Evolutionary conservation across 2,113 vertebrate genomes (phyloP), one percentile per base, ranked within the genome.

Genomic region (Ochotona curzoniae): DNA sequence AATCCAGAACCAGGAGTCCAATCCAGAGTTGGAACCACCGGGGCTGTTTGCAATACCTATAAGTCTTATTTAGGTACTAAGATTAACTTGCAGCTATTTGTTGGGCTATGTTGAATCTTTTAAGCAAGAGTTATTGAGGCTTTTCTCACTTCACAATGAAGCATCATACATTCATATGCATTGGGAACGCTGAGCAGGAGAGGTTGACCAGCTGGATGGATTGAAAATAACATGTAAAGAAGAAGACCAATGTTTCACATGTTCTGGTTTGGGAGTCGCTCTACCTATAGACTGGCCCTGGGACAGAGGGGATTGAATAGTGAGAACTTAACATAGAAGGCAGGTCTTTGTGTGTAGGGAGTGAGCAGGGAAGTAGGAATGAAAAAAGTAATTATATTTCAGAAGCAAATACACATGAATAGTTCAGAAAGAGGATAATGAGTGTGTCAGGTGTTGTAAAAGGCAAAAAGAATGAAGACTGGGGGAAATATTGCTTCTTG

Each of bases 281-380:
- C n/a, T 49, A 69, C 28, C 64, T 51, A 32, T n/a, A 7, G 30
- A 60, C 14, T 7, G 26, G 35, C 18, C 21, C 15, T 0, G 0
- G 7, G n/a, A 44, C 38, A 73, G 26, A 12, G 21, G n/a, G 38
- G 5, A 15, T 10, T 3, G 7, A 44, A 35, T 44, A 9, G 2
- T 26, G 17, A 75, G 54, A 75, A n/a, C 17, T 26, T 1, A 0
- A 49, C 8, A 8, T 38, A 10, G 2, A 26, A 91, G 35, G 83
- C 18, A 35, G 12, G 54, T 28, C 3, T 6, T 25, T 69, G 38
- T n/a, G 51, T 54, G 60, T 63, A 28, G 47, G 38, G 25, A 26
- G 21, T 5, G 51, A 30, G 14, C 10, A 32, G 9, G 66, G 38
- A 60, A 49, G 35, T 11, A 32, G 26, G 74, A 70, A 64, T 71